Base-by-base conservation (phyloP, 2,888 invertebrate species). In the Rotaria socialis region DNA sequence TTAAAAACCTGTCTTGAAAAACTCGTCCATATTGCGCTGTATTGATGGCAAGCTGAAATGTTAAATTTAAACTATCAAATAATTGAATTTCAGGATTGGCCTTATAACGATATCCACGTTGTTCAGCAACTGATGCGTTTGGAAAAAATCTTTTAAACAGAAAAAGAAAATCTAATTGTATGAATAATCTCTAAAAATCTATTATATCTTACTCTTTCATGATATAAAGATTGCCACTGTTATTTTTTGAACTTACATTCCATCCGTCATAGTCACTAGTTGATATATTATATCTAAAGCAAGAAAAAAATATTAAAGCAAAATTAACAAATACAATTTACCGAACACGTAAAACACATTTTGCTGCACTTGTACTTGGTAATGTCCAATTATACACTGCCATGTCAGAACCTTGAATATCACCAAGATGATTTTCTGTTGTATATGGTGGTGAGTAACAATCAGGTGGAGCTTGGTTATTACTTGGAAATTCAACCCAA, bases 351-450 rank as follows among this genome's bases (percentile, higher is more conserved):
- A 91, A 56, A 2, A 89, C 89, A 89, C 91, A 91, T n/a, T 88
- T 89, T 60, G 90, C 89, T 58, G 89, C 60, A 22, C 8, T 87
- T n/a, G 50, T 84, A 67, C 89, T 89, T 10, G 91, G 91, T 6
- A 91, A 67, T 8, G 91, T 91, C 91, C 91, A 91, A 89, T 91
- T 90, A 88, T 88, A 91, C 85, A 89, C 87, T 75, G 88, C 89
- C 4, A 90, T 89, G 55, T 90, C 88, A n/a, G 91, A 91, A 85
- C 89, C 89, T 1, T 89, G 47, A 8, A 89, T 90, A 87, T 91
- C 91, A 85, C 91, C 91, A 56, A 91, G 90, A 88, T 91, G 90
- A 88, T 91, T 91, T 88, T 91, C 91, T 74, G 91, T 87, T 14
- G 90, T 89, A 86, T 89, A 90, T 87, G 90, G 89, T 0, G 90